Base-by-base conservation (phyloP, 2,797 vertebrate species). In the Coluber constrictor region DNA sequence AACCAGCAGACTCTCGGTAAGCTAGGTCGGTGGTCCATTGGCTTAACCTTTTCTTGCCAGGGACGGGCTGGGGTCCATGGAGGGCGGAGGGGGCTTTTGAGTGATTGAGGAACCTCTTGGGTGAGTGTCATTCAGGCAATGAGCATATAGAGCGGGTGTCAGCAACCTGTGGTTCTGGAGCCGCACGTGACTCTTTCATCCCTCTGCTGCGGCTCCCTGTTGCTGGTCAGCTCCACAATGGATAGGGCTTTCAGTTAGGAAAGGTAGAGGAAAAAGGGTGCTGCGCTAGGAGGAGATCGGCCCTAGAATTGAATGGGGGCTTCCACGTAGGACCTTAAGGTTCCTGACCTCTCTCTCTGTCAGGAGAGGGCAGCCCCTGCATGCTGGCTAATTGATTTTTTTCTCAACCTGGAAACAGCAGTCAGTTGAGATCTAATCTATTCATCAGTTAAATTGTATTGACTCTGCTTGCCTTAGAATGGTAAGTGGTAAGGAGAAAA, bases 1-100 rank as follows among this genome's bases (percentile, higher is more conserved):
- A 98, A 98, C 97, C 98, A 99, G 96, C 99, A 99, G 97, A 98
- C 98, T 2, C 98, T 99, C 29, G 99, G 99, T 99, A 98, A 98
- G 98, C 96, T 93, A 0, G 56, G 4, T 43, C 54, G 16, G 92
- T 37, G 59, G 87, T 25, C 27, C 0, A 0, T 8, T 0, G 0
- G 23, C 87, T 74, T 92, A 20, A 70, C 51, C 3, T 16, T 54
- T 59, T 92, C 1, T 89, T 47, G 18, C 56, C 0, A 0, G 59
- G 37, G 25, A 37, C 0, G 3, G 29, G 55, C 25, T 5, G 55
- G 54, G 55, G 55, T 29, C 1, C 27, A 2, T 47, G n/a, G 55
- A 79, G 16, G 1, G 54, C 61, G 66, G 70, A 51, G 59, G 88
- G 25, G 37, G 56, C 10, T 59, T 43, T 37, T 23, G 20, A 20